Base-by-base conservation (phyloP, 2,888 invertebrate genomes). In the Oasisia sp. region DNA sequence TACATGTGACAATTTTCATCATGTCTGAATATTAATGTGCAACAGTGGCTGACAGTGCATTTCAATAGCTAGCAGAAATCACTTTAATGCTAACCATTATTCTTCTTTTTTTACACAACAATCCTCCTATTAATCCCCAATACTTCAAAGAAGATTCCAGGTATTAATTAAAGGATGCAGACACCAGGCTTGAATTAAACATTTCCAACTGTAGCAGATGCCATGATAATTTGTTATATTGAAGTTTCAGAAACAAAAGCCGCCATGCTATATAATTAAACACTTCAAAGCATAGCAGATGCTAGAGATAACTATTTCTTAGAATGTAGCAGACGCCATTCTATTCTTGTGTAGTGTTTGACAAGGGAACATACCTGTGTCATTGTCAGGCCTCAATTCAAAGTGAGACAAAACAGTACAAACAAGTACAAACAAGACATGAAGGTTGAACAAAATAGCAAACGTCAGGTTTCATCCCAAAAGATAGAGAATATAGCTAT, bases 321-420 rank as follows among this genome's bases (percentile, higher is more conserved):
- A 50, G 50, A 74, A 74, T 27, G 74, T 74, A 74, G 74, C 74
- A 74, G 74, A 74, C 27, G 74, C 74, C 27, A 74, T 19, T 4
- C 74, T 74, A 74, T 74, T 74, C 14, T 74, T 74, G 4, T 74
- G 74, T n/a, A n/a, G n/a, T 27, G 74, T 74, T 19, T 74, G 19
- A 74, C 74, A 74, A 19, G 19, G 74, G 27, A 50, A 50, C 5
- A 50, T 50, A 50, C 50, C 50, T 27, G 7, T 74, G 74, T 74
- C 74, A 50, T 9, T 50, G 50, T 50, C 50, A 50, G 9, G 50
- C 27, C 74, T 74, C 74, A 74, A 74, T 19, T 74, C 50, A 74
- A 74, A 74, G n/a, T 74, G 74, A 74, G 74, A 74, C 74, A 19
- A 74, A 74, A 74, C n/a, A 74, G 74, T 27, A 74, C 74, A 74